Conservation (phyloP, 2,113 vertebrate species). For the Hoplias malabaricus region DNA sequence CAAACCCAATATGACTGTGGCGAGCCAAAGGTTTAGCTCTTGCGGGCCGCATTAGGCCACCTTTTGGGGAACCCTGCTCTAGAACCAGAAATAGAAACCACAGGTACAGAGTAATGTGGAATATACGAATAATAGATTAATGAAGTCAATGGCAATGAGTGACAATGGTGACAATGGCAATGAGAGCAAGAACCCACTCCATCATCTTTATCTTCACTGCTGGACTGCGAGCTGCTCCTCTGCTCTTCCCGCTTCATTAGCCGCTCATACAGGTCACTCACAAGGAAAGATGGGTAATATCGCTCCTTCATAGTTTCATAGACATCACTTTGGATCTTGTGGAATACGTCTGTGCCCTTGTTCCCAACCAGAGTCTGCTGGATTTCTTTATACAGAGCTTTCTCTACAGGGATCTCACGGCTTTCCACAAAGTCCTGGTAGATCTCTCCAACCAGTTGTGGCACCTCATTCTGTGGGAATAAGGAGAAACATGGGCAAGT, state of each 20-base stretch:
- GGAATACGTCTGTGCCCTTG: conserved; percentile 93
- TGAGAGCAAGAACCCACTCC: conserved; percentile 69
- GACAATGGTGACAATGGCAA: neutral
- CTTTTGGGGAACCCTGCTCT: neutral
- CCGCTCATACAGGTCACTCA: conserved; percentile 91
- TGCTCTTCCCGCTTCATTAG: conserved; percentile 84
- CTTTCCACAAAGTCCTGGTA: conserved; percentile 98
- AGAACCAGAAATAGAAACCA: neutral
- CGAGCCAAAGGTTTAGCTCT: no score
- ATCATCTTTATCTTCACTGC: conserved; percentile 84
- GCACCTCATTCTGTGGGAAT: conserved; percentile 87
- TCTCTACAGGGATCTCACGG: conserved; percentile 94
- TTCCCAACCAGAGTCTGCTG: conserved; percentile 97
- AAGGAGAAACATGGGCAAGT: no score
- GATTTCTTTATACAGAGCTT: conserved; percentile 93
- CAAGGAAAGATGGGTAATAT: conserved; percentile 95
- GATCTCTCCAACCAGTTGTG: conserved; percentile 95
- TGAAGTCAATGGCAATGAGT: neutral
- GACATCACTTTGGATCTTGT: conserved; percentile 85
- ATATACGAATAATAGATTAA: no score
- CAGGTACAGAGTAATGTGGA: no score
- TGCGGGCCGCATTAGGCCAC: no score
- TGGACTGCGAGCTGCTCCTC: conserved; percentile 72
- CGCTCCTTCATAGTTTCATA: conserved; percentile 90
- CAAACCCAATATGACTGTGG: no score